Evolutionary conservation across 1,140 invertebrate species (phyloP), one percentile per base, ranked within the genome.

Genomic region (Hypsibius dujardini): DNA sequence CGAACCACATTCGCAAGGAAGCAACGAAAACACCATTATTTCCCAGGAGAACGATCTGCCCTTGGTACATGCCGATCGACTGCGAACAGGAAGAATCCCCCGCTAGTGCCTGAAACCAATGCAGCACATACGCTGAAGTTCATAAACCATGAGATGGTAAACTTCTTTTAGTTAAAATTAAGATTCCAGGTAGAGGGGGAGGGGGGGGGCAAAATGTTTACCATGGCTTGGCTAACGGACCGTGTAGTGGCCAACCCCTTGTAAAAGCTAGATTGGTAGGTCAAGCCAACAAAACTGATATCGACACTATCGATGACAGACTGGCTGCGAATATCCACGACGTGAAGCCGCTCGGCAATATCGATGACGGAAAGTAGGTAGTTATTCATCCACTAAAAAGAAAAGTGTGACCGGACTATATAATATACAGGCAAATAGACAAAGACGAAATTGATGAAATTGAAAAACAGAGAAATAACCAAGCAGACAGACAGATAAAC

Each of bases 371-470:
- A 12, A 42, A 67, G 3, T 3, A 67, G 12, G 42, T 67, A 67
- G 42, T 67, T 67, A 42, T 67, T 67, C 3, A 67, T 14, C 62
- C 62, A 67, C 62, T 67, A 67, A 67, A 67, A 56, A n/a, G 7
- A 56, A 56, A n/a, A n/a, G n/a, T n/a, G n/a, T n/a, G n/a, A n/a
- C n/a, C n/a, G n/a, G n/a, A n/a, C n/a, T n/a, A n/a, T n/a, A n/a
- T n/a, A n/a, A n/a, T n/a, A n/a, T n/a, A n/a, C n/a, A n/a, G n/a
- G n/a, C n/a, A n/a, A n/a, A n/a, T n/a, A n/a, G n/a, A n/a, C n/a
- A n/a, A n/a, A n/a, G n/a, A n/a, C n/a, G n/a, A n/a, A n/a, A n/a
- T n/a, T n/a, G n/a, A n/a, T n/a, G n/a, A n/a, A n/a, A n/a, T n/a
- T n/a, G n/a, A n/a, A n/a, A n/a, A n/a, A n/a, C n/a, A n/a, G n/a